Base-by-base conservation (phyloP, 2,797 vertebrate genomes). In the Crypturellus tataupa region DNA sequence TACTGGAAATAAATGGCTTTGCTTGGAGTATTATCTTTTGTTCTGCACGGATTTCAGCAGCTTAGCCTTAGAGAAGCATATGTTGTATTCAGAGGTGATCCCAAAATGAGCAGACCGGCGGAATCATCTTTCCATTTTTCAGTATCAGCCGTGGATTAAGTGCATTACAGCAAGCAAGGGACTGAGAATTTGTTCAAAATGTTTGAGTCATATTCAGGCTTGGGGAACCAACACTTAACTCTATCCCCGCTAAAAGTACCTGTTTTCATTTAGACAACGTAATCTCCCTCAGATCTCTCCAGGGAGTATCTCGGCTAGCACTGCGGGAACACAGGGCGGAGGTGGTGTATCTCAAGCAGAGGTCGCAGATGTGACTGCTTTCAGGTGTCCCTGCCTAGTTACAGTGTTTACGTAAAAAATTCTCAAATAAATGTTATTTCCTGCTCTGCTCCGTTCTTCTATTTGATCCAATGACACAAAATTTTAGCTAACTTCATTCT, bases 41-140 rank as follows among this genome's bases (percentile, higher is more conserved):
- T 25, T 27, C 23, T 19, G 6, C 7, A 5, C 1, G 0, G 0
- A 4, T 35, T 59, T 35, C 23, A 31, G n/a, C 33, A 46, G 12
- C 0, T 0, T 11, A 33, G n/a, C 8, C 2, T 49, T 76, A n/a
- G 71, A 19, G 46, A 37, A 39, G 17, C 0, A 0, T 0, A 0
- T 4, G 2, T 9, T 4, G 2, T 44, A 3, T 17, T 37, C 31
- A 13, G 33, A 0, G 0, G 4, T 29, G 20, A 29, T 78, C 42
- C 24, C 53, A 58, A 10, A 44, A 6, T 69, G 60, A 11, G 29
- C 64, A 18, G 33, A 77, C 33, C 31, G 58, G 25, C 51, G 37
- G 29, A 21, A 35, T 0, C 12, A 12, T 60, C 31, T 55, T 18
- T 55, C 16, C 18, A 11, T 31, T 11, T 55, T 55, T 55, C 53